Evolutionary conservation across 2,888 invertebrate genomes (phyloP), one percentile per base, ranked within the genome.

Genomic region (Gymnocheta viridis): DNA sequence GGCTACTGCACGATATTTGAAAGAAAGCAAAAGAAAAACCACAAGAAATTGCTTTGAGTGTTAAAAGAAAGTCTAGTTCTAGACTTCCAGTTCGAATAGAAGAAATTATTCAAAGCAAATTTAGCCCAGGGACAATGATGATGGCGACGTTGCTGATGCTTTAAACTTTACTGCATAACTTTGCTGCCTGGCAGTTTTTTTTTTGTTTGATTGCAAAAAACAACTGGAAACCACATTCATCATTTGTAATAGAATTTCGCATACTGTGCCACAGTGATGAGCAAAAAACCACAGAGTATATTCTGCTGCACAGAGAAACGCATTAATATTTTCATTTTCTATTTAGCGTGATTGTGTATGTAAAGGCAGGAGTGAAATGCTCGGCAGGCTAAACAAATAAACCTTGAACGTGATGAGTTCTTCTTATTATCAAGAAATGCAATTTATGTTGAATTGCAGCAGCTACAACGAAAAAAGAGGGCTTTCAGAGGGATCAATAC

Each of bases 1-100:
- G 73, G 81, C 81, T 81, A 81, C 60, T 74, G 81, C 81, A 81
- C 81, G 81, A 81, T n/a, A 58, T 72, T 72, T 56, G 3, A 35
- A 22, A 19, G 19, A 47, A 44, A 29, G 19, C 1, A 62, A 62
- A 6, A 22, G n/a, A 17, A n/a, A 47, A 24, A 17, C 14, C 38
- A 22, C 5, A 67, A 32, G 1, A 44, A 62, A 58, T 47, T 17
- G 17, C 4, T 22, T 17, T 32, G 32, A 29, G 14, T 17, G 12
- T 7, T 22, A 44, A 79, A 70, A 64, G 62, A 70, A 79, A 79
- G 51, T 64, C 41, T 54, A 79, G 44, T 56, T 70, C 24, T 54
- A 70, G 51, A 74, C 24, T 54, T 27, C 4, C 4, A 58, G 47
- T 35, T 70, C 19, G 14, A 29, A 12, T 12, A 2, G 1, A 70